A percentile compares a stretch with the other conserved stretches of the same genome.
These are phyloP conservation scores for Peromyscus aztecus DNA, from an alignment of 2,797 vertebrate genomes.

Conservation along the genomic window DNA sequence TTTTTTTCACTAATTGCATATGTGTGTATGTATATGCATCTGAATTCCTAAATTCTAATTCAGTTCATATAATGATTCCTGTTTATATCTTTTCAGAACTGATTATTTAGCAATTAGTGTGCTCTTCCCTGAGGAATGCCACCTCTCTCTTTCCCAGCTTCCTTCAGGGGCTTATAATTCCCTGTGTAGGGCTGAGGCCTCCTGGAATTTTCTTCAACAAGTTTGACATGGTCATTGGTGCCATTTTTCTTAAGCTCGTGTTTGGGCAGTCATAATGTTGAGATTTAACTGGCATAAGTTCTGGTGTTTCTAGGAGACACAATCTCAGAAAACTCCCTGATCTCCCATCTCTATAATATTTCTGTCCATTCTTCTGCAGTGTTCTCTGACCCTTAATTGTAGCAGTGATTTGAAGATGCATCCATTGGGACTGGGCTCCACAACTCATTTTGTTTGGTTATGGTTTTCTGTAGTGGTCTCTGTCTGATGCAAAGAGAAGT, in stretches of 20 bases:
- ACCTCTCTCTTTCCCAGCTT: background rate
- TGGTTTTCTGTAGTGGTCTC: background rate
- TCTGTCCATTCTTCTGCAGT: background rate
- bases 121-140: background rate
- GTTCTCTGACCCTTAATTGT: background rate
- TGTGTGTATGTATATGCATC: background rate
- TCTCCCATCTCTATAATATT: background rate
- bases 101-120: background rate
- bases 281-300: background rate
- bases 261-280: background rate
- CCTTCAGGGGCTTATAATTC: background rate
- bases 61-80: background rate
- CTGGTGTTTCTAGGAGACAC: background rate
- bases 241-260: background rate
- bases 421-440: background rate
- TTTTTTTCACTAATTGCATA: background rate
- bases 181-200: background rate
- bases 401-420: background rate
- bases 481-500: background rate
- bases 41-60: background rate
- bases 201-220: background rate
- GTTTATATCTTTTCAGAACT: background rate
- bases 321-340: background rate
- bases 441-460: background rate
- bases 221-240: too few species aligned